A percentile compares a stretch with the other conserved stretches of the same genome.
These are phyloP conservation scores for Cryptotermes secundus DNA, from an alignment of 1,140 invertebrate genomes.

Conservation along the genomic window DNA sequence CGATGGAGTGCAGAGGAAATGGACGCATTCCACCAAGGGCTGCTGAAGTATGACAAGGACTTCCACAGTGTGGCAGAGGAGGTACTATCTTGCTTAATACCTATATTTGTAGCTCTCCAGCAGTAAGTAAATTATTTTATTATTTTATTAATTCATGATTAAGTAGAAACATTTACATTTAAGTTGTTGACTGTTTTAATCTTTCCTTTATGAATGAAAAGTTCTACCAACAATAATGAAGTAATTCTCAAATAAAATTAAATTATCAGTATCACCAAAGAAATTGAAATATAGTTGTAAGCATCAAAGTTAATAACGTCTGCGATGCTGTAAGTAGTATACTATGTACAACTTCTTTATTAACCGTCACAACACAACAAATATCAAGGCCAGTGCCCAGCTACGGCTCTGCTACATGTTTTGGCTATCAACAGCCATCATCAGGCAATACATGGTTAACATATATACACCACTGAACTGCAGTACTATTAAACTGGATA, in stretches of 20 bases:
- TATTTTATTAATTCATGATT: neutral
- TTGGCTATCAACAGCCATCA: no score
- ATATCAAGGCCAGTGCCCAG: no score
- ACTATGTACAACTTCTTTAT: no score
- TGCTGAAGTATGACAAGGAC: slow-evolving; percentile 91
- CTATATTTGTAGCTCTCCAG: neutral
- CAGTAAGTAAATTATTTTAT: neutral
- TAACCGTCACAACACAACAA: no score
- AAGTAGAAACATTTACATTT: neutral
- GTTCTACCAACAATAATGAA: neutral
- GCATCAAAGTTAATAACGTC: no score
- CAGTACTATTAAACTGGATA: no score
- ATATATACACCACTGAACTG: no score
- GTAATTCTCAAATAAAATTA: neutral
- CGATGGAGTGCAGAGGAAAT: slow-evolving; percentile 86
- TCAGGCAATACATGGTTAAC: no score
- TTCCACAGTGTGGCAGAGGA: slow-evolving; percentile 85
- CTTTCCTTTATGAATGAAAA: neutral
- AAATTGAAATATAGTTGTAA: no score
- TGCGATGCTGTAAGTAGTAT: no score
- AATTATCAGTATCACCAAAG: neutral
- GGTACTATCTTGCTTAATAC: slow-evolving; percentile 52
- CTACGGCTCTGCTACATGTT: no score
- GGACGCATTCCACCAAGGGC: slow-evolving; percentile 80
- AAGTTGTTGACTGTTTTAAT: neutral